Evolutionary conservation across 2,888 invertebrate genomes (phyloP).

Genomic region (Polia nebulosa): DNA sequence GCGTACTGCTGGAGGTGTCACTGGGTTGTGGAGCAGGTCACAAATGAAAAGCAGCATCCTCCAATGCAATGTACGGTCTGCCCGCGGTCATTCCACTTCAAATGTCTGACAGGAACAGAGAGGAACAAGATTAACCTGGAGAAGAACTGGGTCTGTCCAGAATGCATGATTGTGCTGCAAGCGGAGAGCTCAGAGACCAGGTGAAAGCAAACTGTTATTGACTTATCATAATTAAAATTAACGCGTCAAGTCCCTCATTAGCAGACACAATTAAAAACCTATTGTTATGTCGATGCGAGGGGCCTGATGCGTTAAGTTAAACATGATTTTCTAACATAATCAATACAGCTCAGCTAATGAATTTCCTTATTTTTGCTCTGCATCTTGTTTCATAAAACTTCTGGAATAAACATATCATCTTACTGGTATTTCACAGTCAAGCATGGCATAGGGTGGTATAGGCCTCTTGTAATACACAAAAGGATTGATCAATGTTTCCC

Average conservation of each 20-base stretch:
- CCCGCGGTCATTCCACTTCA: slow-evolving; percentile 95
- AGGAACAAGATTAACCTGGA: slow-evolving; percentile 83
- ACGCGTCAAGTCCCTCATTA: too few species aligned
- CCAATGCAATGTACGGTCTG: slow-evolving; percentile 94
- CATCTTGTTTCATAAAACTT: neutral
- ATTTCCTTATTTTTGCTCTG: neutral
- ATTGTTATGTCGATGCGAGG: too few species aligned
- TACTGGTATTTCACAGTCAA: neutral
- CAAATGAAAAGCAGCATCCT: slow-evolving; percentile 80
- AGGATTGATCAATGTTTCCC: neutral
- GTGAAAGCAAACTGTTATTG: slow-evolving; percentile 74
- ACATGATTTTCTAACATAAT: neutral
- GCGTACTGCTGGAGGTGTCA: slow-evolving; percentile 98
- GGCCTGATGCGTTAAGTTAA: too few species aligned
- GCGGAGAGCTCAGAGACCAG: slow-evolving; percentile 94
- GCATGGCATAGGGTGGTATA: too few species aligned
- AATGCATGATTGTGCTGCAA: slow-evolving; percentile 94
- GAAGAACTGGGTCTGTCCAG: slow-evolving; percentile 95
- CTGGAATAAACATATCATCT: neutral
- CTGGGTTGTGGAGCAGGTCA: slow-evolving; percentile 91
- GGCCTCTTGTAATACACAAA: neutral
- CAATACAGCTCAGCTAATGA: neutral
- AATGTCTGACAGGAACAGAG: slow-evolving; percentile 92
- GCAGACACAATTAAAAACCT: too few species aligned
- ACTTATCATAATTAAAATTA: neutral